Evolutionary conservation across 92 coral and sea anemone genomes (phyloP), one percentile per base, ranked within the genome.

Genomic region (Epizoanthus scotinus): DNA sequence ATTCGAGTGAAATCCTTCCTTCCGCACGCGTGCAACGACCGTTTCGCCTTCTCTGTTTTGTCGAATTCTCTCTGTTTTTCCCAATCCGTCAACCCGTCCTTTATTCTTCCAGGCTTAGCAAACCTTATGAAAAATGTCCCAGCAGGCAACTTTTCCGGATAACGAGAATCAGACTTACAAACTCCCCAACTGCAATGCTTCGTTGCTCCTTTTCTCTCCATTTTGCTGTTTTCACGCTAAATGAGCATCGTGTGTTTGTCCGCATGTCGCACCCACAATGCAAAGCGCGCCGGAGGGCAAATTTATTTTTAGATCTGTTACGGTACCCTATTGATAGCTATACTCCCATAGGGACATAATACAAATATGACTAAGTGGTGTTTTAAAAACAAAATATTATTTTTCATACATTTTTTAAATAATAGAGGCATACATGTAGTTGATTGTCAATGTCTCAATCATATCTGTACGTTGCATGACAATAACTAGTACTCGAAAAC

Each of bases 121-220:
- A 58, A 58, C 21, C 63, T 5, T 58, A 21, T 2, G 10, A 58
- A 58, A 10, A 19, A 10, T 19, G 63, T 58, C 6, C 63, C 63
- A 20, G 7, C 63, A n/a, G 63, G 63, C 2, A 58, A 58, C 7
- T 19, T 58, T 6, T 58, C 63, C 3, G 28, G 63, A 19, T 58
- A 58, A 19, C 63, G 63, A 3, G 63, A 58, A 58, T 58, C 63
- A 0, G 63, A 58, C 22, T 19, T 18, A 10, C 63, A 58, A 58
- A n/a, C 21, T 12, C 63, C 63, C 63, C 63, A 58, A 58, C 63
- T 20, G 21, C 63, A 58, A 19, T 58, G 63, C 21, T 58, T 58
- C 4, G 63, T 58, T 19, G 63, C 63, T 58, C 63, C 63, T 19
- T 58, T 58, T 58, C 63, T 58, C 26, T 58, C 63, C 63, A 58